phyloP scores from a whole-genome alignment of 2,888 invertebrate species.

The Phytoseiulus persimilis region DNA sequence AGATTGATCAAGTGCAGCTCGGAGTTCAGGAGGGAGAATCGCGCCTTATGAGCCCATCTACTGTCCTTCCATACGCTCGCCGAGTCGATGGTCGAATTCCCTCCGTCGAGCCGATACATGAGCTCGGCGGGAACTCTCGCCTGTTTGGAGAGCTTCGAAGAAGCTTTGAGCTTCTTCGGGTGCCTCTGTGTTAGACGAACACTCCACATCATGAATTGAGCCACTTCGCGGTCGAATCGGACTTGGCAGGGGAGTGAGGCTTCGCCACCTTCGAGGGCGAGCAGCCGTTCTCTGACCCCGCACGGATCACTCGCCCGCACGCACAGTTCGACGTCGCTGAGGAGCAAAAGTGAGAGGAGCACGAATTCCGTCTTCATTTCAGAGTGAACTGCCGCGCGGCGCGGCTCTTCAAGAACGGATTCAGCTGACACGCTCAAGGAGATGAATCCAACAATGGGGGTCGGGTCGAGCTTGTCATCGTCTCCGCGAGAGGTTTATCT shows the following conservation, averaged over 20 bases:
- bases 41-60: constrained; percentile 27
- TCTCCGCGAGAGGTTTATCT: too few species aligned
- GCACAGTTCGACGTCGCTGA: neutral
- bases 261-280: constrained; percentile 25
- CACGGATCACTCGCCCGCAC: neutral
- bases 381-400: neutral
- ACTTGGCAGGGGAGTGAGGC: constrained; percentile 25
- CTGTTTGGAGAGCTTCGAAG: neutral
- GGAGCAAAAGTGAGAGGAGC: neutral
- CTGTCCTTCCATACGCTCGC: constrained; percentile 16
- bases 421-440: neutral
- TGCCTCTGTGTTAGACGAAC: neutral
- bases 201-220: constrained; percentile 23
- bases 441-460: too few species aligned
- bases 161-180: neutral
- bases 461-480: too few species aligned
- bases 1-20: constrained; percentile 29
- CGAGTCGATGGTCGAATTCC: constrained; percentile 11
- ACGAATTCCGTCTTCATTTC: neutral
- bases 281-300: neutral
- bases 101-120: constrained; percentile 28
- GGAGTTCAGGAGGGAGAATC: constrained; percentile 18
- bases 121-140: neutral
- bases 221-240: neutral
- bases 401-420: neutral